Evolutionary conservation across 2,888 invertebrate genomes (phyloP), one percentile per base, ranked within the genome.

Genomic region (Baccha elongata): DNA sequence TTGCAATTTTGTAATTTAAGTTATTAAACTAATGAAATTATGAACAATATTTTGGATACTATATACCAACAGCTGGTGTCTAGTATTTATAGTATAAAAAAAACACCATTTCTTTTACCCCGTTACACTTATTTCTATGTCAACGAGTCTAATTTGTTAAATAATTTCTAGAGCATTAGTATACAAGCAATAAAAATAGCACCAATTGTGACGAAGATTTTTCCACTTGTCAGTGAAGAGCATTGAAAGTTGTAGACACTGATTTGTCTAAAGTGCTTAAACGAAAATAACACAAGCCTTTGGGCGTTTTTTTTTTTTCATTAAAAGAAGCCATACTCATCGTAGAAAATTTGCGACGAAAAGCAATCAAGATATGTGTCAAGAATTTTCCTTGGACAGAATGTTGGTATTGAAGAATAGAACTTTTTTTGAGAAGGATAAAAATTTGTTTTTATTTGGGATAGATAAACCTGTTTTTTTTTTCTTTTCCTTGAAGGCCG

Each of bases 311-410:
- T 40, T 58, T 40, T 40, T 23, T 58, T 2, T 21, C 58, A 58
- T 15, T 13, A 11, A 58, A 26, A 40, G 40, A 58, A 58, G 40
- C 58, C 58, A 40, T 58, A 40, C 13, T 50, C 29, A 29, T 32
- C 15, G 8, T 1, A 40, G 40, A 40, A 55, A 40, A 55, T n/a
- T 23, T 40, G 40, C 40, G 40, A 23, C 5, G 10, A 58, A 58
- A 58, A 58, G 58, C 58, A 58, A 58, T 58, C 58, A 58, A 58
- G 23, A 58, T 40, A 58, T 58, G 58, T 58, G 58, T 58, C 58
- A 40, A 58, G 35, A 40, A 23, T 26, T 13, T 17, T 11, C 23
- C 6, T 7, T 26, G 23, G 5, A 40, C 10, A 10, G 17, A 58
- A 58, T 58, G 58, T 23, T 58, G 40, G 40, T 23, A 15, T 40